Conservation (phyloP, 2,888 invertebrate species). For the Coleophora flavipennella region DNA sequence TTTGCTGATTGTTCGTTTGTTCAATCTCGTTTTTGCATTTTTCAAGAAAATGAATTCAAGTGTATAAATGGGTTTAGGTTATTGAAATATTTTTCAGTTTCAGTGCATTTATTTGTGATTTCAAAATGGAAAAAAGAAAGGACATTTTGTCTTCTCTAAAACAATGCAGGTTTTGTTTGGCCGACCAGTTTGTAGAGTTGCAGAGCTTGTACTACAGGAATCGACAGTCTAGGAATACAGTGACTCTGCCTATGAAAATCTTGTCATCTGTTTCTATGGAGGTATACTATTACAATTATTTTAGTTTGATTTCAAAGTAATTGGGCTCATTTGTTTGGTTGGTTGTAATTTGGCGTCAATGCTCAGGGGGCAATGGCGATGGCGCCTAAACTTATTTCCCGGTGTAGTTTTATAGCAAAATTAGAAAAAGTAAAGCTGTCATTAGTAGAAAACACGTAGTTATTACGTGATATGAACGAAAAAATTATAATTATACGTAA, state of each 20-base stretch:
- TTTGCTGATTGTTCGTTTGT: conserved; percentile 15
- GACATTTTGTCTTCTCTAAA: conserved; percentile 74
- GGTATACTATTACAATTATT: conserved; percentile 54
- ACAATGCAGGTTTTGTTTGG: conserved; percentile 83
- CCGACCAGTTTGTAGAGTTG: conserved; percentile 41
- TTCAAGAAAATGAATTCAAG: conserved; percentile 23
- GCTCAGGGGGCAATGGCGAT: conserved; percentile 13
- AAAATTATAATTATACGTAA: no score
- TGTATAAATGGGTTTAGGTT: conserved; percentile 6
- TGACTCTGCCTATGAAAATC: conserved; percentile 81
- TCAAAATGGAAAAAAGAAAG: conserved; percentile 74
- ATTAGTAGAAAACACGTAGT: no score
- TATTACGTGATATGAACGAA: no score
- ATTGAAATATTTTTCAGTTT: no score
- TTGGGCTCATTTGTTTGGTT: no score
- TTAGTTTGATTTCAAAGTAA: no score
- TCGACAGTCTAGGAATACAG: conserved; percentile 69
- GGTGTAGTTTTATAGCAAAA: no score
- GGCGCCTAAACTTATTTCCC: conserved; percentile 7
- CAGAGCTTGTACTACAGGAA: conserved; percentile 77
- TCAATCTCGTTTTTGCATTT: conserved; percentile 39
- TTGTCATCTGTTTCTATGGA: conserved; percentile 84
- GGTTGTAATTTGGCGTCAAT: background rate
- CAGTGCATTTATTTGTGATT: conserved; percentile 16
- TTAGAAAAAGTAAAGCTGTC: no score